phyloP scores from a whole-genome alignment of 2,797 vertebrate genomes.

The Falco naumanni region DNA sequence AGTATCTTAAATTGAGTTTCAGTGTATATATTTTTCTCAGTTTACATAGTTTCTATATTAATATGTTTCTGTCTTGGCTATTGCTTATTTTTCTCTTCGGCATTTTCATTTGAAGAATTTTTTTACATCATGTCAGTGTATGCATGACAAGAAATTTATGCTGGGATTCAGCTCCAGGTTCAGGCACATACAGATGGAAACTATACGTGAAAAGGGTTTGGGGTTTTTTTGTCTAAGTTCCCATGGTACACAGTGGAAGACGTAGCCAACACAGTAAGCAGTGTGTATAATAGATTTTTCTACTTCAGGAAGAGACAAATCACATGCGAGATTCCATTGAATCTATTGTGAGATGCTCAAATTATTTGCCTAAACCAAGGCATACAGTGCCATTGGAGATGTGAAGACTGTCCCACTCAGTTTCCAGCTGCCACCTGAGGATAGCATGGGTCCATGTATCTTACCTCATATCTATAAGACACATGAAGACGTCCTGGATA shows the following conservation, averaged over 20 bases:
- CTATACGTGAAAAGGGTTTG: background rate
- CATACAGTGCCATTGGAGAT: background rate
- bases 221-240: background rate
- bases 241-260: background rate
- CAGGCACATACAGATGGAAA: background rate
- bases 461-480: background rate
- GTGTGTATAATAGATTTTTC: background rate
- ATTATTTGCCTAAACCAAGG: background rate
- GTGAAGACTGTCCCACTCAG: background rate
- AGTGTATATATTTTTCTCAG: background rate
- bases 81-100: background rate
- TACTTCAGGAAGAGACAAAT: background rate
- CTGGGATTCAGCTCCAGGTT: background rate
- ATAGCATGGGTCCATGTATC: background rate
- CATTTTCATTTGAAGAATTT: background rate
- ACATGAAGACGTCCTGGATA: background rate
- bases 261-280: background rate
- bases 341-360: background rate
- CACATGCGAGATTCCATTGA: background rate
- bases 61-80: background rate
- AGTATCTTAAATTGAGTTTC: background rate
- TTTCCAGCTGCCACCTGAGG: background rate
- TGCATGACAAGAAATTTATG: background rate
- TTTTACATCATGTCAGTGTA: background rate
- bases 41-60: background rate